Base-by-base conservation (phyloP, 1,140 invertebrate genomes). In the Panulirus ornatus region DNA sequence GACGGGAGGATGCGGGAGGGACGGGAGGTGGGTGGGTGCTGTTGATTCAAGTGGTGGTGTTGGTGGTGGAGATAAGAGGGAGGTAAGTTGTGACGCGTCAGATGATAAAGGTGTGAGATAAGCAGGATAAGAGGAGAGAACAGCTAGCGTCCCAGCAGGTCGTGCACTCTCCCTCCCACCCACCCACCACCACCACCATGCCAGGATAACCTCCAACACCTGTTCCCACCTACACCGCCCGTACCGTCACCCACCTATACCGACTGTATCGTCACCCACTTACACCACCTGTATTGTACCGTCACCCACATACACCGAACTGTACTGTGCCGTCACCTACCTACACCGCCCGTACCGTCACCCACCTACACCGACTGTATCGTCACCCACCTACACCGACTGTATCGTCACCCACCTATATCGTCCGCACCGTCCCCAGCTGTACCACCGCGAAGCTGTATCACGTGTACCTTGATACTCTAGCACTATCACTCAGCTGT, bases 91-190 rank as follows among this genome's bases (percentile, higher is more conserved):
- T 19, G 34, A 38, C 5, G 5, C 5, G 63, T 22, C 54, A 73
- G 63, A 84, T 58, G 34, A 38, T 47, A 22, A 83, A 9, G 38
- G 47, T 36, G 81, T 63, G 44, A 63, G 81, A 83, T n/a, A 76
- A 34, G 36, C 27, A 76, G 27, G 36, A 36, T 11, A 36, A 38
- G 44, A 27, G 51, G 42, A n/a, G 30, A 51, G 34, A 51, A 63
- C 2, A 58, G 42, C 16, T 42, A 54, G 79, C n/a, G 79, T 27
- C 14, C 19, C 44, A 82, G 79, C n/a, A 47, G 34, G 79, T n/a
- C 42, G 54, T 19, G 22, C n/a, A 36, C n/a, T n/a, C n/a, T n/a
- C n/a, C n/a, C n/a, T n/a, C n/a, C n/a, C n/a, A n/a, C n/a, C n/a
- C n/a, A n/a, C n/a, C n/a, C n/a, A n/a, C n/a, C n/a, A n/a, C n/a